Conservation (phyloP, 2,888 invertebrate species). For the Drosophila conformis region DNA sequence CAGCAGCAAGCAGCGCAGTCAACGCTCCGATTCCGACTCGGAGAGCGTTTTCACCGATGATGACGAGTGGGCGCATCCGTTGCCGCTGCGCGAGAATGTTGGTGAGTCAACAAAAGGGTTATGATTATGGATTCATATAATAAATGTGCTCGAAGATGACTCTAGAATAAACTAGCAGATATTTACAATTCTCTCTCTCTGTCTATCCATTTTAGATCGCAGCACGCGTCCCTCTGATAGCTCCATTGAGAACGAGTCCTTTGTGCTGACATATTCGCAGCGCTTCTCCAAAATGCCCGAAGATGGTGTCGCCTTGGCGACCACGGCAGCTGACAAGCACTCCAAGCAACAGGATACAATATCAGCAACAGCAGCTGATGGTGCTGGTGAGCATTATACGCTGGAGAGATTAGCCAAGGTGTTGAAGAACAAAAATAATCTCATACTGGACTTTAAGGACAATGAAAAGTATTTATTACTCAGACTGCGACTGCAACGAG, state of each 20-base stretch:
- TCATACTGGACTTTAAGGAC: conserved; percentile 83
- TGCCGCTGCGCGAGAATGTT: conserved; percentile 84
- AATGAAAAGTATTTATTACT: conserved; percentile 83
- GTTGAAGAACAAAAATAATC: conserved; percentile 87
- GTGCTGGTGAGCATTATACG: conserved; percentile 57
- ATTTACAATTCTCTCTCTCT: background rate
- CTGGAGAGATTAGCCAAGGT: conserved; percentile 77
- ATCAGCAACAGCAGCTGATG: conserved; percentile 87
- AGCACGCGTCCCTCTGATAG: conserved; percentile 87
- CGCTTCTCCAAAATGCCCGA: conserved; percentile 86
- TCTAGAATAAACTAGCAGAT: background rate
- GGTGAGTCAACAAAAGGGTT: conserved; percentile 61
- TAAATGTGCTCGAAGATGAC: background rate
- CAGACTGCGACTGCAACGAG: background rate
- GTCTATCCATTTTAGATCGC: conserved; percentile 71
- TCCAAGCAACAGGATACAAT: conserved; percentile 61
- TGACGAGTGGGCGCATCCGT: conserved; percentile 88
- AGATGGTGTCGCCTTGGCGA: conserved; percentile 54
- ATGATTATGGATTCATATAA: background rate
- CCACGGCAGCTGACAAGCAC: conserved; percentile 27
- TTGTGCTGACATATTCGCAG: conserved; percentile 86
- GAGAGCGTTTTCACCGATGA: conserved; percentile 90
- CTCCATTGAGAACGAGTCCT: conserved; percentile 87
- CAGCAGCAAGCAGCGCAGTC: conserved; percentile 68
- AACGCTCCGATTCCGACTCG: conserved; percentile 87